Base-by-base conservation (phyloP, 2,113 vertebrate species). In the Galbula dea region DNA sequence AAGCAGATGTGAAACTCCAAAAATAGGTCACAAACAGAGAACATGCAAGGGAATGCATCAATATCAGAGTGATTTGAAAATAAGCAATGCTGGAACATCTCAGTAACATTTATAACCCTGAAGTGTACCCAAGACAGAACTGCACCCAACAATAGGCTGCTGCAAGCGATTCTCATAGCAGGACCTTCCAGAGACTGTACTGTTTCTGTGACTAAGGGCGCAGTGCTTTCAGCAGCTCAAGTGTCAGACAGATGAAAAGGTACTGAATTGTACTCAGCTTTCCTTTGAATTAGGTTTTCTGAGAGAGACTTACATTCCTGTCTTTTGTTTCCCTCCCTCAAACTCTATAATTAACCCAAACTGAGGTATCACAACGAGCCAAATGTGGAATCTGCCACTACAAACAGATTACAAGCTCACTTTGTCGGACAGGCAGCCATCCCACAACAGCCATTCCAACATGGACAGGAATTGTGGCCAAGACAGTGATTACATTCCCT, bases 1-100 rank as follows among this genome's bases (percentile, higher is more conserved):
- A 95, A 92, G 86, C 96, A 97, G 91, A 96, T 97, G 94, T 90
- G 66, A 94, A 95, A 89, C 24, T 58, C n/a, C 80, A 96, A 83
- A 95, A 95, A 86, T 75, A 97, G 91, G 91, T 96, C 91, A 95
- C 66, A 89, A 88, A 80, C 55, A 94, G 69, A 78, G 71, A 95
- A 87, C 72, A 82, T 94, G 63, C 86, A 94, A 95, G 76, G 69
- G 93, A 93, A 96, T 41, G 85, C 86, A 84, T 48, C 87, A 78
- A n/a, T 91, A 94, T 32, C 74, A 62, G 88, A 74, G 66, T 8
- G 69, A 89, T 61, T 45, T 84, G 69, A 92, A 96, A 96, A 94
- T 17, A 68, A 94, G 55, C 37, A 83, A 89, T 19, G 36, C 54
- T 52, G 32, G 72, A 59, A 74, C 8, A 76, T 45, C 75, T 59